These are phyloP conservation scores for Heliopora coerulea DNA, from an alignment of 92 coral and sea anemone genomes.

Conservation along the genomic window DNA sequence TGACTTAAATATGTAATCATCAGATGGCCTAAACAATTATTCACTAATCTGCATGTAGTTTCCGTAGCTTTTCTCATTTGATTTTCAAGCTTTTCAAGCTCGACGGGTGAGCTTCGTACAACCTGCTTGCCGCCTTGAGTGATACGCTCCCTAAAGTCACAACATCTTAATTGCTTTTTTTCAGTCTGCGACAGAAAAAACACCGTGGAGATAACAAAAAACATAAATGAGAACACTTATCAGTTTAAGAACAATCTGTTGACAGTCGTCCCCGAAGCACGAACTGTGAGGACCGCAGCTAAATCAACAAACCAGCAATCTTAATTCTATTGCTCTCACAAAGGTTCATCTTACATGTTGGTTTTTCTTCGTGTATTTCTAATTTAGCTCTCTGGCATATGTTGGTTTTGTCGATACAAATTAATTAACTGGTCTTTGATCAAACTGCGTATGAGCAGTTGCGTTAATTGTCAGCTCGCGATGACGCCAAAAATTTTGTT, in stretches of 20 bases:
- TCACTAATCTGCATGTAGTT: no score
- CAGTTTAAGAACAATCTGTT: background rate
- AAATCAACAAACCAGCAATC: constrained; percentile 25
- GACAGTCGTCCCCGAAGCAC: background rate
- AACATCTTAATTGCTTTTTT: constrained; percentile 9
- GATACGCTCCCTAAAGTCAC: background rate
- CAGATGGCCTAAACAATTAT: no score
- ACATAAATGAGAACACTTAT: background rate
- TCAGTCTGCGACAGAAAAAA: background rate
- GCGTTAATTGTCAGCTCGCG: background rate
- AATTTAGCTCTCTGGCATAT: constrained; percentile 22
- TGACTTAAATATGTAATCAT: no score
- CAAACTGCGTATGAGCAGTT: constrained; percentile 16
- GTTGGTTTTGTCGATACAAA: constrained; percentile 30
- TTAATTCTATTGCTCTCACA: constrained; percentile 15
- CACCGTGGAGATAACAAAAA: background rate
- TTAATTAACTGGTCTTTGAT: constrained; percentile 32
- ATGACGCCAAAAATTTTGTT: background rate
- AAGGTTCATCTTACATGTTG: constrained; percentile 19
- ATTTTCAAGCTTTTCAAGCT: background rate
- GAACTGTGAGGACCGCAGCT: background rate
- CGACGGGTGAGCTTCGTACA: background rate
- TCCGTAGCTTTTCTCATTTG: background rate
- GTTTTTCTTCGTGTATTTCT: constrained; percentile 5
- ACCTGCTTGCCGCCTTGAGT: background rate